Base-by-base conservation (phyloP, 2,888 invertebrate species). In the Laothoe populi region DNA sequence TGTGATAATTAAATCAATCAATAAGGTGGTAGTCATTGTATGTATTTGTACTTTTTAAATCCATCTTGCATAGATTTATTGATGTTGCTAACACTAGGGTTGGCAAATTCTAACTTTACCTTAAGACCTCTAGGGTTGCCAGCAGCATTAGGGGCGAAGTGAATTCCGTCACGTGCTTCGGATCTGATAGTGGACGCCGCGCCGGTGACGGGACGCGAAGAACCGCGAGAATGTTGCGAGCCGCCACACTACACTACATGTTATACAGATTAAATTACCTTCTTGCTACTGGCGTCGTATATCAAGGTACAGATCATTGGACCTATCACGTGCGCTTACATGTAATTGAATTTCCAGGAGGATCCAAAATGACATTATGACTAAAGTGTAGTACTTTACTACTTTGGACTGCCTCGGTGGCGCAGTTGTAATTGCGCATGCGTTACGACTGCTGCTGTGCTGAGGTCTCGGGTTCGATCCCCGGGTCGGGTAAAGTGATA, bases 111-210 rank as follows among this genome's bases (percentile, higher is more conserved):
- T 13, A 19, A 31, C 4, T 24, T 26, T 35, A 10, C 19, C 44
- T 8, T 44, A 2, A 19, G 2, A 35, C 35, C 19, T 24, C n/a
- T 13, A 53, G 53, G 53, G 53, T 53, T 31, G 65, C 35, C 31
- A 11, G 44, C 26, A 42, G 58, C 49, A 53, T 53, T 42, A 53
- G 26, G 60, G 60, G 42, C 16, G 26, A 26, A 49, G 53, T 26
- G 77, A 81, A 86, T 88, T 79, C 87, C 88, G 79, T 87, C 90
- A 91, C 90, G 90, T 87, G 85, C 84, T 75, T 75, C 63, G 69
- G 79, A 88, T 89, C 87, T 72, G 88, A 89, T 87, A 87, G 77
- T 69, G 64, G 64, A 67, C 72, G 73, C 66, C 70, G 75, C 72
- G 73, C 66, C 70, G 75, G 67, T 66, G 71, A 63, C 73, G 73